Base-by-base conservation (phyloP, 2,113 vertebrate species). In the Ondatra zibethicus region DNA sequence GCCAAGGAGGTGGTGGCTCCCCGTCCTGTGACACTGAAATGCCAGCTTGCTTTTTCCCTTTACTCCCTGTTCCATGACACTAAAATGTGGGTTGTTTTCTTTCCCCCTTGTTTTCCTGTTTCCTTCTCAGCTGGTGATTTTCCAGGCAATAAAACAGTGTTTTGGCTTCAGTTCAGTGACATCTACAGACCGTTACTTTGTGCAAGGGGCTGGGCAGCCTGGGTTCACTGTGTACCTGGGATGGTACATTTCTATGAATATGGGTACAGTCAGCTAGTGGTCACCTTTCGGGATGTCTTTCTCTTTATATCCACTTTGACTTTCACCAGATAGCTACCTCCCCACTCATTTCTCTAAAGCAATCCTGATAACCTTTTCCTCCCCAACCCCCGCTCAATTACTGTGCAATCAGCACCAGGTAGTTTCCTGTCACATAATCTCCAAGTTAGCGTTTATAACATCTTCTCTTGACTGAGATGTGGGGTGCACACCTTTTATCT, bases 381-480 rank as follows among this genome's bases (percentile, higher is more conserved):
- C 92, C 21, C 23, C 78, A 76, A 7, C 21, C 25, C 82, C 21
- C n/a, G 31, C 19, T 17, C 78, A 86, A 75, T 88, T n/a, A 55
- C 84, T 70, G 23, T 45, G 39, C 19, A 76, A 33, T 45, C 10
- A 33, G 17, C 31, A 55, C 87, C 55, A 84, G 93, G 31, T 36
- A n/a, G 52, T 70, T 76, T 88, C 90, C 65, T 81, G 25, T 45
- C 33, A 39, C 65, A 61, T 45, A 85, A 89, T 92, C 72, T 42
- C 45, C 39, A 87, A 92, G 89, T 78, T 45, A 45, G 78, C 45
- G 93, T 88, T 93, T 94, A 88, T 89, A 91, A 96, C 93, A 39
- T 75, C 23, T 50, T 88, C 25, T 95, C 94, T 89, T 52, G 75
- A 52, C 23, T 92, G 52, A 45, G 58, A 61, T 9, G 25, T 19